Evolutionary conservation across 2,888 invertebrate species (phyloP).

Genomic region (Nysson spinosus): DNA sequence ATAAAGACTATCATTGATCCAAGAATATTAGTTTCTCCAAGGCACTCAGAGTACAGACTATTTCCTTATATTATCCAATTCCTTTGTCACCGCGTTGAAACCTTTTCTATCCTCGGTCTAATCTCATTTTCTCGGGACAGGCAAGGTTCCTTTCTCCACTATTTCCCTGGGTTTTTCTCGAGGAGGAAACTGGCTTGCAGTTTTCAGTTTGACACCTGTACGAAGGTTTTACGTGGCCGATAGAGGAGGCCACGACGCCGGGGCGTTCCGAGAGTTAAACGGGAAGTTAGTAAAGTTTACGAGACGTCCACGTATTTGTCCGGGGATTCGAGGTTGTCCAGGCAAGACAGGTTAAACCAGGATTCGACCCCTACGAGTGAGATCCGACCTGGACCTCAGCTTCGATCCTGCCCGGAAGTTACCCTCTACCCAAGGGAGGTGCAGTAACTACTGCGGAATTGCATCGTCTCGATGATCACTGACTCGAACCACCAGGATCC

Average conservation of each 20-base stretch:
- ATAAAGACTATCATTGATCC: too few species aligned
- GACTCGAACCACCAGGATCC: slow-evolving; percentile 7
- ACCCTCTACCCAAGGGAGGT: slow-evolving; percentile 17
- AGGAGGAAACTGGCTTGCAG: neutral
- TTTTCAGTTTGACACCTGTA: slow-evolving; percentile 8
- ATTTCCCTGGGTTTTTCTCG: neutral
- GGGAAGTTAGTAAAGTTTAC: slow-evolving; percentile 43
- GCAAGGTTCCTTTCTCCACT: neutral
- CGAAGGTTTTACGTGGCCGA: neutral
- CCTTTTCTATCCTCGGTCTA: too few species aligned
- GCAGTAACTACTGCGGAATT: slow-evolving; percentile 38
- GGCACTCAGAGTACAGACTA: too few species aligned
- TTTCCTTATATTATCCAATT: too few species aligned
- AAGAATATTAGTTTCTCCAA: too few species aligned
- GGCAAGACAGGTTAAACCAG: slow-evolving; percentile 41
- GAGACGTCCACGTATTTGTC: slow-evolving; percentile 47
- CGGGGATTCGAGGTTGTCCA: slow-evolving; percentile 29
- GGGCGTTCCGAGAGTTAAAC: slow-evolving; percentile 38
- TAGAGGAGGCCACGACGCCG: slow-evolving; percentile 18
- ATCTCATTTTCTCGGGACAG: too few species aligned
- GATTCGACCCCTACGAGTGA: slow-evolving; percentile 18
- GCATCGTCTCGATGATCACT: slow-evolving; percentile 37
- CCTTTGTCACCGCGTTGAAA: too few species aligned
- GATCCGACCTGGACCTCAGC: slow-evolving; percentile 20
- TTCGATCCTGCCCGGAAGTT: slow-evolving; percentile 31